phyloP scores from a whole-genome alignment of 2,113 vertebrate genomes.

The Ploceus nigricollis region DNA sequence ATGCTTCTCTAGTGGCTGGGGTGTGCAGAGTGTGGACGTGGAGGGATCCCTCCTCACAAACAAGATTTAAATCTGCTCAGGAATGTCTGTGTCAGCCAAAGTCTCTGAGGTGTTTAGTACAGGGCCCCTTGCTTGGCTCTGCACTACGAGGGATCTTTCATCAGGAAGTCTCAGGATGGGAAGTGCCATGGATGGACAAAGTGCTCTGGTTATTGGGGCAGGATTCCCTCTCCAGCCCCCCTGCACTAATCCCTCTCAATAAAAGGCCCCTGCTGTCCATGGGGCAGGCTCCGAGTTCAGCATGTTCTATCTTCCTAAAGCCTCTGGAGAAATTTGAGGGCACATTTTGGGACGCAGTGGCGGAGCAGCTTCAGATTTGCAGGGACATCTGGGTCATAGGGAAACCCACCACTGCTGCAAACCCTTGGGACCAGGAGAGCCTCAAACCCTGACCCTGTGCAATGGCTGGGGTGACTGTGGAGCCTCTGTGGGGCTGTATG shows the following conservation, averaged over 20 bases:
- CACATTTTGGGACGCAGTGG: neutral
- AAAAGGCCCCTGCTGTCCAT: neutral
- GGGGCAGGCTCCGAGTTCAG: neutral
- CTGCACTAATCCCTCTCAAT: neutral
- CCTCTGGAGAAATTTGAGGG: neutral
- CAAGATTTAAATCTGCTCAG: constrained; percentile 13
- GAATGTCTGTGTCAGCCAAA: constrained; percentile 6
- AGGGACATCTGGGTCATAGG: fast-evolving
- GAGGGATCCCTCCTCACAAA: neutral
- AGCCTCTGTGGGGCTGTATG: fast-evolving
- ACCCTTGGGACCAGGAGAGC: neutral
- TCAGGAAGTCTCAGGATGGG: neutral
- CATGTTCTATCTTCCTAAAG: fast-evolving
- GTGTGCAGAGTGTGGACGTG: fast-evolving
- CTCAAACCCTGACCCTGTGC: neutral
- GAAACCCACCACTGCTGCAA: neutral
- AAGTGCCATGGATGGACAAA: neutral
- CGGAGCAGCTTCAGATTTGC: fast-evolving
- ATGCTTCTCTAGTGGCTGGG: neutral
- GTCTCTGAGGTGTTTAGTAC: neutral
- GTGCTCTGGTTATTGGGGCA: neutral
- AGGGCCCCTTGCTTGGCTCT: neutral
- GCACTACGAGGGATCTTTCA: neutral
- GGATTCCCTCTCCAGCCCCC: neutral
- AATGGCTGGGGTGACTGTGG: neutral